Base-by-base conservation (phyloP, 2,113 vertebrate genomes). In the Hippocampus barbouri region DNA sequence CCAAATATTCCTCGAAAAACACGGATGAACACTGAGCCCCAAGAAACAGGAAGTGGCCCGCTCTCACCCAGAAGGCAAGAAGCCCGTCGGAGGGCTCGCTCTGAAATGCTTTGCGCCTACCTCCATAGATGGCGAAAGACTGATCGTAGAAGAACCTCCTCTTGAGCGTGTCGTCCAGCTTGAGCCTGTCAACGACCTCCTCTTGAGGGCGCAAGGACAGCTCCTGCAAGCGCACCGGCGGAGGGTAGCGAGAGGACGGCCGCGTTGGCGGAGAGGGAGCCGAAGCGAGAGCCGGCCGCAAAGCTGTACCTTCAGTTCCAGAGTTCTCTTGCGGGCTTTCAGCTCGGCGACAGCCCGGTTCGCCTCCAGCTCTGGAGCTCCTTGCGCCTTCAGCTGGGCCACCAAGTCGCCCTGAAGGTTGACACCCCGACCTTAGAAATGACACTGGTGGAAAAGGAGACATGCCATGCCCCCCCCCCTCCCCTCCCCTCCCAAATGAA, bases 141-240 rank as follows among this genome's bases (percentile, higher is more conserved):
- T 98, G 96, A 76, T 97, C 95, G 0, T 97, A 98, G 90, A 98
- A 98, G 91, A 97, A 98, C 40, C 96, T 94, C 76, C 96, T 93
- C 83, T 97, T 98, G 27, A 98, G 86, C 0, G 96, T 96, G 61
- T 97, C 96, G 80, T 98, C 96, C 96, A 98, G 95, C 86, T 97
- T 98, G 43, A 83, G 80, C 86, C 96, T 87, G 91, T 98, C 96
- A 68, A 98, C 90, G 0, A 93, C 79, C 56, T 96, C 96, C 88
- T 98, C 94, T 91, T 97, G 95, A 75, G 96, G 93, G 82, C 97
- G 94, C 66, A 97, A 86, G 5, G 95, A 83, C 73, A 98, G 80
- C 80, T 97, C 96, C 96, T 98, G 66, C 0, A 78, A 21, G 9
- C 18, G 23, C 1, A 47, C 68, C 30, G 30, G 30, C 30, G 30